Evolutionary conservation across 1,140 invertebrate genomes (phyloP), one percentile per base, ranked within the genome.

Genomic region (Drosophila subobscura): DNA sequence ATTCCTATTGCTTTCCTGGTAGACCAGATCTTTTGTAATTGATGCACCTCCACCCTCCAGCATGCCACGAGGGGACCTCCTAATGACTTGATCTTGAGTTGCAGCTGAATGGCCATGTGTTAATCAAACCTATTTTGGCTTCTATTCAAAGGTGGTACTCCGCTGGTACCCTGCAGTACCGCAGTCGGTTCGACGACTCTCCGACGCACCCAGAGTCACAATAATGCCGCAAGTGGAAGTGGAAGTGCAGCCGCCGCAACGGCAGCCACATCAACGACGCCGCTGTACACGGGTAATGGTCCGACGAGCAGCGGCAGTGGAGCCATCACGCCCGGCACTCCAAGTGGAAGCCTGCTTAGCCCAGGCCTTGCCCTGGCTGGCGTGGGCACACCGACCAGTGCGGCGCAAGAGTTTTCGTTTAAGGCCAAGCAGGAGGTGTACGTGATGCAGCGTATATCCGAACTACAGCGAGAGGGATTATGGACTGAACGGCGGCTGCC

Each of bases 401-500:
- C 81, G 3, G 75, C 81, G n/a, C 86, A 90, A 63, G 96, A 96
- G 92, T 96, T 97, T 79, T 96, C 96, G 44, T 96, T 97, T 91
- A 96, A 96, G 92, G 96, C 96, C 0, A 98, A 97, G 92, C 97
- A 98, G 93, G 98, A 99, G 93, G 98, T 97, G 10, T 96, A 97
- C 92, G 97, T 99, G 33, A 96, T 99, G 93, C 96, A 98, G 90
- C 94, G 97, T 89, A 96, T 99, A 79, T 93, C 95, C 22, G 97
- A 98, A 93, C 93, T 96, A 80, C 97, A 96, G 92, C 95, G 94
- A 77, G 96, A 98, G 86, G 98, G 98, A 25, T 92, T 99, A 76
- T 99, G 98, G 98, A 96, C 97, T 46, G 96, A 98, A 89, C 95
- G 96, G 91, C 93, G 97, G 72, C 93, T 99, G 88, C 98, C 98